These are phyloP conservation scores for Cnemophilus loriae DNA, from an alignment of 2,113 vertebrate species.

Conservation along the genomic window DNA sequence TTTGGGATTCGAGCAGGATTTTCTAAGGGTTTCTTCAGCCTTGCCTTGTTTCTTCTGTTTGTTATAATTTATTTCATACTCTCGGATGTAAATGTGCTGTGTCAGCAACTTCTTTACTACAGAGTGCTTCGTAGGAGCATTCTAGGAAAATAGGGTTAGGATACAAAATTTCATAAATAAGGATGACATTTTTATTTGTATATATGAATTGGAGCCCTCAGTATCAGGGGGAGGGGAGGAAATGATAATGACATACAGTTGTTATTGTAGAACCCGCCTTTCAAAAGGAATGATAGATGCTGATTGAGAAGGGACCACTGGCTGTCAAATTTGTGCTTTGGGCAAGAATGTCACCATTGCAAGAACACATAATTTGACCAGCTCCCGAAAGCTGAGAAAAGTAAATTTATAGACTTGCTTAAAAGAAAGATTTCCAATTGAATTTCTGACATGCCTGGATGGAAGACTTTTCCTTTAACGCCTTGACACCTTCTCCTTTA, in stretches of 20 bases:
- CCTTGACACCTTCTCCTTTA: background rate
- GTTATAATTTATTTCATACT: background rate
- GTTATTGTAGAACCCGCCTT: background rate
- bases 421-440: background rate
- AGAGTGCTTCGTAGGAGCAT: background rate
- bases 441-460: background rate
- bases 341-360: background rate
- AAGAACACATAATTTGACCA: background rate
- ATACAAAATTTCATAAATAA: background rate
- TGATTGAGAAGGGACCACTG: background rate
- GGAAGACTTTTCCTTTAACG: background rate
- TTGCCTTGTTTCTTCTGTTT: background rate
- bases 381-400: background rate
- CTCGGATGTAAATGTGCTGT: background rate
- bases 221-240: background rate
- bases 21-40: background rate
- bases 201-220: background rate
- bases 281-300: background rate
- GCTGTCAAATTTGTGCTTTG: background rate
- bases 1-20: background rate
- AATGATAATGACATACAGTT: background rate
- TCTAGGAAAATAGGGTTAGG: background rate
- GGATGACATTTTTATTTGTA: background rate
- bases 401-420: background rate
- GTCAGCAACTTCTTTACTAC: background rate